Evolutionary conservation across 1,140 invertebrate species (phyloP), one percentile per base, ranked within the genome.

Genomic region (Drosophila novamexicana): DNA sequence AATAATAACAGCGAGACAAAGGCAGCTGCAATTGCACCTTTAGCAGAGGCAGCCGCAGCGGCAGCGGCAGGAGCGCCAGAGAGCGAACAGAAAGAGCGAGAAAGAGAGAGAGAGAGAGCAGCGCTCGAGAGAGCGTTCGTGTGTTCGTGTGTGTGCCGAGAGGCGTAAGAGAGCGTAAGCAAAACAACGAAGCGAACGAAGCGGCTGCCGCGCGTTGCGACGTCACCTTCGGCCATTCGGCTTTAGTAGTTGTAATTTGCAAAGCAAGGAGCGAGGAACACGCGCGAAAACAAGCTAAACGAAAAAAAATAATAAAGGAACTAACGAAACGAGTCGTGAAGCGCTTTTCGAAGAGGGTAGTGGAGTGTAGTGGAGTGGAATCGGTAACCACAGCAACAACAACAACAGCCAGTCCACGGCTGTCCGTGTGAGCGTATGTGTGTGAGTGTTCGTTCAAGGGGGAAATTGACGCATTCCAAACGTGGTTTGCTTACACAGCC

Each of bases 1-100:
- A 64, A 76, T 65, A 76, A 72, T 22, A 73, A 66, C 47, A 56
- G 14, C 56, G 40, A 73, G 40, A 82, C 78, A 80, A 84, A 84
- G 81, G 84, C 84, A 89, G 83, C 83, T 88, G 84, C 84, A 89
- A 90, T 89, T 89, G 84, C 84, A 89, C 84, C 84, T 89, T 89
- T 88, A 74, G 72, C 59, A 72, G 66, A 8, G 65, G 45, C 36
- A 2, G 14, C 16, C 16, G 54, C 53, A 75, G 64, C n/a, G 12
- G 45, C 45, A 18, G 45, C 45, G 14, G 45, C 79, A 86, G 83
- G 82, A 86, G 78, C 39, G 56, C 16, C 52, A 63, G 36, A 73
- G 58, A 59, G 71, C 56, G 56, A 52, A 54, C 1, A n/a, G 16
- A 77, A 72, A 36, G 29, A 58, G 34, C 72, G 76, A 61, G 49